Conservation (phyloP, 2,113 vertebrate genomes). For the Machaerirhynchus nigripectus region DNA sequence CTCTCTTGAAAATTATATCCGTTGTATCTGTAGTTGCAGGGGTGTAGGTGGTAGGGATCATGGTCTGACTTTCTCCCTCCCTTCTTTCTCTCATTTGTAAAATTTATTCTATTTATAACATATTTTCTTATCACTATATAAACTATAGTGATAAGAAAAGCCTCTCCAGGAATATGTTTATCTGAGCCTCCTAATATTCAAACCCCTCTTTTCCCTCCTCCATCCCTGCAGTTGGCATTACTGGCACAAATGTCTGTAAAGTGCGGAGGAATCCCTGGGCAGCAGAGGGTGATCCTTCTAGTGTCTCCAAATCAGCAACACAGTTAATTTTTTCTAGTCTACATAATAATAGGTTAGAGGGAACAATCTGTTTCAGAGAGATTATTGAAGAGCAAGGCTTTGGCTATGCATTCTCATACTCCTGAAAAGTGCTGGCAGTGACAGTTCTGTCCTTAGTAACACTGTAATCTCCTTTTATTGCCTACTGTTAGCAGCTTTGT, state of each 20-base stretch:
- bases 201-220: background rate
- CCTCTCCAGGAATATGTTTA: background rate
- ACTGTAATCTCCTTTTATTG: background rate
- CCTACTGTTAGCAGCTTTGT: background rate
- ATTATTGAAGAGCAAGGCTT: background rate
- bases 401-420: background rate
- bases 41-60: background rate
- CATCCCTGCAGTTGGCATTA: background rate
- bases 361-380: background rate
- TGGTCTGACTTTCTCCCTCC: accelerated
- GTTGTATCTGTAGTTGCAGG: background rate
- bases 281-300: background rate
- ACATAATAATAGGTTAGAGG: background rate
- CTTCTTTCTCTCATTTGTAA: background rate
- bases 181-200: background rate
- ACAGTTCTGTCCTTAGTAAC: background rate
- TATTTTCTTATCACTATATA: background rate
- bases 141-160: background rate
- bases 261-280: background rate
- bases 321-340: background rate
- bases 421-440: background rate
- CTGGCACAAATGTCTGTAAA: background rate
- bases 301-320: background rate
- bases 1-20: background rate
- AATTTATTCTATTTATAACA: background rate